Conservation (phyloP, 2,888 invertebrate species). For the Philereme vetulata region DNA sequence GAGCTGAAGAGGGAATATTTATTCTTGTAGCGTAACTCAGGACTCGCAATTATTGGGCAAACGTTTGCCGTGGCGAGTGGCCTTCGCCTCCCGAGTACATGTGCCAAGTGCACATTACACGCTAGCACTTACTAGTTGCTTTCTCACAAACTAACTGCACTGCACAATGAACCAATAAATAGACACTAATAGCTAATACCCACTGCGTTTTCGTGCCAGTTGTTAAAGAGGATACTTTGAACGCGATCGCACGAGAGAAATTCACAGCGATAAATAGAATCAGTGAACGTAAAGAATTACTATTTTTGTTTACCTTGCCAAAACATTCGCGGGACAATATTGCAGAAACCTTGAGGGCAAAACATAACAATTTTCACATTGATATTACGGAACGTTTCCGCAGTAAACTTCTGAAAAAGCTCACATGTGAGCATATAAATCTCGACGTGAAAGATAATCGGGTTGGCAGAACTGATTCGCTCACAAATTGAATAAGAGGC, state of each 20-base stretch:
- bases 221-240: constrained; percentile 34
- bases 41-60: constrained; percentile 80
- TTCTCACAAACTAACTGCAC: constrained; percentile 56
- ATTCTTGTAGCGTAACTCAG: constrained; percentile 73
- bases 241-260: constrained; percentile 9
- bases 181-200: constrained; percentile 49
- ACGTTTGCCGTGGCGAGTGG: constrained; percentile 75
- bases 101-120: constrained; percentile 72
- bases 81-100: constrained; percentile 59
- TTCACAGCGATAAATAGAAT: constrained; percentile 15
- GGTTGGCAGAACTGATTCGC: constrained; percentile 80
- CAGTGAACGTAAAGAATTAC: constrained; percentile 13
- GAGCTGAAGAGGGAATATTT: constrained; percentile 61
- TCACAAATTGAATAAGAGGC: constrained; percentile 81
- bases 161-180: constrained; percentile 63
- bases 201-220: constrained; percentile 42
- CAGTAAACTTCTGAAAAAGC: constrained; percentile 61
- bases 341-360: constrained; percentile 38
- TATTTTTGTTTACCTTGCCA: constrained; percentile 5
- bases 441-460: constrained; percentile 78
- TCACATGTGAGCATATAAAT: constrained; percentile 74
- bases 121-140: constrained; percentile 63
- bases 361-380: constrained; percentile 45
- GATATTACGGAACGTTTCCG: constrained; percentile 54
- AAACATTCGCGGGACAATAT: constrained; percentile 20